phyloP scores from a whole-genome alignment of 2,888 invertebrate species.

The Leptothorax acervorum region DNA sequence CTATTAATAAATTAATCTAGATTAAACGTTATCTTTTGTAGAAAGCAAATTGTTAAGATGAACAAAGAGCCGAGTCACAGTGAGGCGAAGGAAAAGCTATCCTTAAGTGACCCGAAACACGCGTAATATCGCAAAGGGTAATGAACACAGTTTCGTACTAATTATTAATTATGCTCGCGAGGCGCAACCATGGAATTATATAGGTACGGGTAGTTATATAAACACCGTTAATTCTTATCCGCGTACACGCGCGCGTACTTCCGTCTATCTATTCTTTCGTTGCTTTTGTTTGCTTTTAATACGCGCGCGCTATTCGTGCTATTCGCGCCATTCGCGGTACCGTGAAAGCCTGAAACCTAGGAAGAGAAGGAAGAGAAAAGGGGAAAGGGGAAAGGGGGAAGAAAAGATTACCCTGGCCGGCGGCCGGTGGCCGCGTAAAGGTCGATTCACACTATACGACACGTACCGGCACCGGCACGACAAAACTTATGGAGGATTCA shows the following conservation, averaged over 20 bases:
- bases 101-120: neutral
- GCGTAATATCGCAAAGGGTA: constrained; percentile 37
- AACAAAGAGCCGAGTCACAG: constrained; percentile 31
- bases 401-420: neutral
- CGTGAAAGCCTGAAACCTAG: neutral
- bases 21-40: constrained; percentile 25
- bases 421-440: too few relatives aligned
- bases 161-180: constrained; percentile 65
- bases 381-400: neutral
- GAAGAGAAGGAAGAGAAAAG: neutral
- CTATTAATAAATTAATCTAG: constrained; percentile 16
- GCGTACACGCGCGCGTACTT: constrained; percentile 35
- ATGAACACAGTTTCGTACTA: constrained; percentile 55
- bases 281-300: constrained; percentile 32
- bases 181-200: constrained; percentile 54
- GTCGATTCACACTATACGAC: too few relatives aligned
- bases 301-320: constrained; percentile 2
- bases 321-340: neutral
- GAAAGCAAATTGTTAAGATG: constrained; percentile 17
- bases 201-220: constrained; percentile 59
- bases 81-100: neutral
- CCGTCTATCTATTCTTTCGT: constrained; percentile 49
- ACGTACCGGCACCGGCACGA: too few relatives aligned
- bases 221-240: constrained; percentile 63
- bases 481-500: too few relatives aligned